These are phyloP conservation scores for Coptodon bakossiorum DNA, from an alignment of 2,113 vertebrate species.

Conservation along the genomic window DNA sequence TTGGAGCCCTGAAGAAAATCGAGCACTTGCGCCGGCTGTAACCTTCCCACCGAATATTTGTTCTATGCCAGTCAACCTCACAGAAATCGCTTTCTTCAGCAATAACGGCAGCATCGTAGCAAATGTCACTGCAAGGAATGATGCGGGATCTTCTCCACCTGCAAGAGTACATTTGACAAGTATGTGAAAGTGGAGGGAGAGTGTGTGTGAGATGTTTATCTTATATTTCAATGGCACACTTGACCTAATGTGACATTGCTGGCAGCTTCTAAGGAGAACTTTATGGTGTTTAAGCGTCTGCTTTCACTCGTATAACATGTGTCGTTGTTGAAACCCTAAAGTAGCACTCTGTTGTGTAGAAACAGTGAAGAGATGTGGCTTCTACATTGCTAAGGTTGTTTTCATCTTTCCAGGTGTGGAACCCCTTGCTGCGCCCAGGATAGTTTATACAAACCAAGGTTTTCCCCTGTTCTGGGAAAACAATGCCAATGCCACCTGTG, in stretches of 20 bases:
- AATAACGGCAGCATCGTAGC: slow-evolving; percentile 23
- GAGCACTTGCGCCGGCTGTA: not conserved
- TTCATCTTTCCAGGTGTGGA: slow-evolving; percentile 37
- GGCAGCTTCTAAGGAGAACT: not conserved
- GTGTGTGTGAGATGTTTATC: not conserved
- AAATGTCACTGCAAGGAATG: slow-evolving; percentile 48
- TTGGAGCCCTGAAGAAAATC: slow-evolving; percentile 33
- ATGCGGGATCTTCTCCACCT: slow-evolving; percentile 38
- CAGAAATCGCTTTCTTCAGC: not conserved
- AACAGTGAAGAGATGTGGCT: not conserved
- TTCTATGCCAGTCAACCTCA: slow-evolving; percentile 41
- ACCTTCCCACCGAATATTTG: not conserved
- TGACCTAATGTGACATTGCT: not conserved
- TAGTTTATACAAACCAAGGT: not conserved
- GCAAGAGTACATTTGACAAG: slow-evolving; percentile 42
- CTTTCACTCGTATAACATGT: not conserved
- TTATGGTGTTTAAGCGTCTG: not conserved
- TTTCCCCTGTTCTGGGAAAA: slow-evolving; percentile 62
- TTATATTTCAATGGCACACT: not conserved
- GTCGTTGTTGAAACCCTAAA: not conserved
- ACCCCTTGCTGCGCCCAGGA: not conserved
- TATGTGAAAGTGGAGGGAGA: slow-evolving; percentile 1
- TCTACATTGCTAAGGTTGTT: not conserved
- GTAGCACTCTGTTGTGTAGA: not conserved
- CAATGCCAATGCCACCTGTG: slow-evolving; percentile 29